Evolutionary conservation across 2,113 vertebrate genomes (phyloP).

Genomic region (Catharus bicknelli): DNA sequence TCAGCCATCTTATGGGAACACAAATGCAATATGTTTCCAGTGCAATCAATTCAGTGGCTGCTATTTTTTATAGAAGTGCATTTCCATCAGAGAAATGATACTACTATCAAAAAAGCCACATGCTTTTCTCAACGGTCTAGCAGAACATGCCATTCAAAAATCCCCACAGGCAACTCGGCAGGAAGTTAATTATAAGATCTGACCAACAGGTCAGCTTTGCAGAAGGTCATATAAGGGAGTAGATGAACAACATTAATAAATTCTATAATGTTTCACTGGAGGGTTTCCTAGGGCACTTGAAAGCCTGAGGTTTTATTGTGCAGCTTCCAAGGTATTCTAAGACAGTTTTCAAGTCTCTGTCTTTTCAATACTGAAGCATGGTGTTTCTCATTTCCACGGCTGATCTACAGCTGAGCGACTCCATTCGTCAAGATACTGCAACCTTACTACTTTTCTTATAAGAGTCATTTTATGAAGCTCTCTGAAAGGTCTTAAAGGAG

Average conservation of each 20-base stretch:
- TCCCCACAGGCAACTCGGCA: not conserved
- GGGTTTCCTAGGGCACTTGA: not conserved
- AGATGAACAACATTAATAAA: not conserved
- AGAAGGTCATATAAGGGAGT: not conserved
- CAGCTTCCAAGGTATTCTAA: not conserved
- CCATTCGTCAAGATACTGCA: not conserved
- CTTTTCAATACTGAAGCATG: not conserved
- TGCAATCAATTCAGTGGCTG: not conserved
- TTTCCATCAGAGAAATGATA: not conserved
- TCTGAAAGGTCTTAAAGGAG: not conserved
- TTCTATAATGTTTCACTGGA: not conserved
- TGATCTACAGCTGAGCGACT: not conserved
- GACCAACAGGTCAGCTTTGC: not conserved
- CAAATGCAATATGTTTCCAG: not conserved
- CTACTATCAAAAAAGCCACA: constrained; percentile 20
- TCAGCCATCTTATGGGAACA: constrained; percentile 69
- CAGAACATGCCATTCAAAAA: not conserved
- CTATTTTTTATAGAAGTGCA: not conserved
- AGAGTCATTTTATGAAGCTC: not conserved
- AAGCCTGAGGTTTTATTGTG: not conserved
- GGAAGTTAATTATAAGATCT: not conserved
- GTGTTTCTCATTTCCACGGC: not conserved
- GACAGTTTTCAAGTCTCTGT: not conserved
- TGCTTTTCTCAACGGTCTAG: not conserved
- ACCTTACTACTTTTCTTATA: not conserved